Evolutionary conservation across 2,113 vertebrate species (phyloP), one percentile per base, ranked within the genome.

Genomic region (Acanthochromis polyacanthus): DNA sequence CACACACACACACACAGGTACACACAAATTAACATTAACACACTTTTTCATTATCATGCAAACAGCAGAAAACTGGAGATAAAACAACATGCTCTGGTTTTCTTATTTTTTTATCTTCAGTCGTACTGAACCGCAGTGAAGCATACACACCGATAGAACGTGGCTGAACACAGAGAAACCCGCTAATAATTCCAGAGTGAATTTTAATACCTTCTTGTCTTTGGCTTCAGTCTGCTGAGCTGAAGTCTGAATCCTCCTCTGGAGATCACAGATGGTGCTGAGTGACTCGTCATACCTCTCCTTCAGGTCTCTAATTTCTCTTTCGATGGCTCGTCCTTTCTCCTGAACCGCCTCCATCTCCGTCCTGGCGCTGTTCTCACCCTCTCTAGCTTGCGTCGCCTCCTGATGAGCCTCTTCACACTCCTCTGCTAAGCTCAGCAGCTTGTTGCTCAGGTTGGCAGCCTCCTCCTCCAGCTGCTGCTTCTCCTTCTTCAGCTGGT

Each of bases 161-260:
- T 10, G 32, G 10, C 32, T 36, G 32, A 36, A 8, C 9, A 8
- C 32, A 36, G 1, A 36, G 7, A 36, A 36, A 14, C 12, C 40
- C 12, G 4, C 14, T 43, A 14, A 15, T 43, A 14, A 15, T 43
- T 43, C 14, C 3, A 43, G 15, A 14, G 40, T 43, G 40, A 43
- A 15, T 23, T n/a, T 17, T 22, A 70, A 64, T 85, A 99, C 98
- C 97, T 98, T 97, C 83, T 96, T 98, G 85, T 99, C 98, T 93
- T 99, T 99, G 15, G 95, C 94, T 83, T 98, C 96, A 2, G 98
- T 96, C 84, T 98, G 97, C 83, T 96, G 94, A 0, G 96, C 95
- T 1, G 98, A 99, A 0, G 93, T 94, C 87, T 98, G 96, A 76
- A 99, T 99, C 56, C 96, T 96, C 82, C 89, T 96, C 94, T 99